These are phyloP conservation scores for Limnothrissa miodon DNA, from an alignment of 2,113 vertebrate species.

Conservation along the genomic window DNA sequence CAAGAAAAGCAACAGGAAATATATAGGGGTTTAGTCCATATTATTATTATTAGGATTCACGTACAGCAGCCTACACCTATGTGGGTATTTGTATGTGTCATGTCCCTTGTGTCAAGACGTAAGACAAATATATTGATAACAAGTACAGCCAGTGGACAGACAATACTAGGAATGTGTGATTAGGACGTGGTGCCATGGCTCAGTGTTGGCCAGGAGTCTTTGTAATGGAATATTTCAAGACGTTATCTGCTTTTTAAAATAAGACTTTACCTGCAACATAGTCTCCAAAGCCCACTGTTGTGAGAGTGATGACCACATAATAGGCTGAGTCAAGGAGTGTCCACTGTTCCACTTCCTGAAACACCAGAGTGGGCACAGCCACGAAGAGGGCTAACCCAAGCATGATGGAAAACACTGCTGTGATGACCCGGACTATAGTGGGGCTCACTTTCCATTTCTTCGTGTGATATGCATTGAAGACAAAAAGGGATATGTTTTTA, in stretches of 20 bases:
- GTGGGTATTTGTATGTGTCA: too few species aligned
- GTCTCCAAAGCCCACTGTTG: conserved; percentile 89
- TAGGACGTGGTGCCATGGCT: too few species aligned
- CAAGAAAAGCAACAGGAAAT: neutral
- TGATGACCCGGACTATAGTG: conserved; percentile 80
- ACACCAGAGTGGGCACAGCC: conserved; percentile 78
- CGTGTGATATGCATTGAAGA: neutral
- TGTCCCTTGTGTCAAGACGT: too few species aligned
- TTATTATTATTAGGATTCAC: too few species aligned
- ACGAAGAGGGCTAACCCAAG: conserved; percentile 83
- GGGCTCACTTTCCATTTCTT: conserved; percentile 86
- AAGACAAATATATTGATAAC: too few species aligned
- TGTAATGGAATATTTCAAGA: neutral
- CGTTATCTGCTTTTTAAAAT: conserved; percentile 83
- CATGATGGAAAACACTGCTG: conserved; percentile 82
- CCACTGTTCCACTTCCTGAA: conserved; percentile 81
- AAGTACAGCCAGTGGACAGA: too few species aligned
- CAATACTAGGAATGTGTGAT: too few species aligned
- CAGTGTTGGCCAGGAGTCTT: neutral
- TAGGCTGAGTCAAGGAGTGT: conserved; percentile 80
- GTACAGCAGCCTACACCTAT: too few species aligned
- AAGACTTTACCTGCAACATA: conserved; percentile 83
- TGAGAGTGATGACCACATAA: conserved; percentile 88
- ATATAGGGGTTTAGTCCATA: too few species aligned
- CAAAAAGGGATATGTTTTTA: neutral